A percentile compares a stretch with the other conserved stretches of the same genome.
Conservation (phyloP, 64 coral and sea anemone genomes). For the Trachythela sp. region DNA sequence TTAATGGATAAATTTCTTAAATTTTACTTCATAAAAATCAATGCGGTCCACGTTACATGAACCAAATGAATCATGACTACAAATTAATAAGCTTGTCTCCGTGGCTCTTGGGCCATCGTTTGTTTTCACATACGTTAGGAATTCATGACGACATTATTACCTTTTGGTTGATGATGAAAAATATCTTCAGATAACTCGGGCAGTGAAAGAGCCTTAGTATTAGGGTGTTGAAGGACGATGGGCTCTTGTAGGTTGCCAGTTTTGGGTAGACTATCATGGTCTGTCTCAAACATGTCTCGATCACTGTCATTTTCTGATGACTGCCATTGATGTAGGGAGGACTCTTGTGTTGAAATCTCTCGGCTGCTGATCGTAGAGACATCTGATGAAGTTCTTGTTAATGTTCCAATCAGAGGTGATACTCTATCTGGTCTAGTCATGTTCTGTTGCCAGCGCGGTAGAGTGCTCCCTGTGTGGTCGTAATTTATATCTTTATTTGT, state of each 20-base stretch:
- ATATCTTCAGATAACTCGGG: not conserved
- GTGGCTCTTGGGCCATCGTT: too few species aligned
- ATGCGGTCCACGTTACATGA: too few species aligned
- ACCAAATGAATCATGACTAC: too few species aligned
- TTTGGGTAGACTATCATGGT: not conserved
- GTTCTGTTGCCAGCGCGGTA: not conserved
- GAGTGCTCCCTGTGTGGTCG: not conserved
- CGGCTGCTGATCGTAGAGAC: not conserved
- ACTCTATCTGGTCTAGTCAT: not conserved
- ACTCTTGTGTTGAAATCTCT: not conserved
- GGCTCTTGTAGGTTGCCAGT: not conserved
- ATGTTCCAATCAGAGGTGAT: not conserved
- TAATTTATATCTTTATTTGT: too few species aligned
- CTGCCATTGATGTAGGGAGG: not conserved
- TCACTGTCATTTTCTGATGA: not conserved
- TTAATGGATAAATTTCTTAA: too few species aligned
- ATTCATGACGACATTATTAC: not conserved
- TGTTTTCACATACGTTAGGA: too few species aligned
- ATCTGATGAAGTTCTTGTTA: not conserved
- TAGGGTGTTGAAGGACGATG: not conserved
- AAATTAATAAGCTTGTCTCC: too few species aligned
- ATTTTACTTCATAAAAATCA: too few species aligned
- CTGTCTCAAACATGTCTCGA: not conserved
- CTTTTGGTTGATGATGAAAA: not conserved
- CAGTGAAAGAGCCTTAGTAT: not conserved